Percentiles rank a stretch among this genome's conserved stretches.
These are phyloP conservation scores for Tetrax tetrax DNA, from an alignment of 2,113 vertebrate genomes.

Conservation along the genomic window DNA sequence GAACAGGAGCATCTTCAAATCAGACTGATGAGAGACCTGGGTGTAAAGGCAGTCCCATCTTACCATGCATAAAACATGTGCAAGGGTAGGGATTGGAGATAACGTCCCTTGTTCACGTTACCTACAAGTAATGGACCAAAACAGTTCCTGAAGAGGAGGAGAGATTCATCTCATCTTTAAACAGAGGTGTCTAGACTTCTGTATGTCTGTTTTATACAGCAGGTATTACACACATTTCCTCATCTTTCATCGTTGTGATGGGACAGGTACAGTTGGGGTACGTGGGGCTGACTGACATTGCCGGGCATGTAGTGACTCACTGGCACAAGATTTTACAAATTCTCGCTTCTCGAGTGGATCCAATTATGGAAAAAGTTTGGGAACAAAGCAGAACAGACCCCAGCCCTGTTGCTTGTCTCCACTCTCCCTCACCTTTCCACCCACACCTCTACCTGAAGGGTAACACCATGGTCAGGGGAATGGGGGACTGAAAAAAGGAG, in stretches of 20 bases:
- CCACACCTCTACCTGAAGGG: background rate
- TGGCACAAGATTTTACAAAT: background rate
- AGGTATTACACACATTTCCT: background rate
- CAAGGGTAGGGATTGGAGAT: background rate
- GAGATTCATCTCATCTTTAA: background rate
- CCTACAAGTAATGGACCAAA: background rate
- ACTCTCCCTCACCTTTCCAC: background rate
- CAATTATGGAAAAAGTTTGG: background rate
- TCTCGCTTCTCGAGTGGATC: background rate
- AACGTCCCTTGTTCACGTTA: accelerated
- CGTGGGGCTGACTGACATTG: background rate
- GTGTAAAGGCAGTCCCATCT: background rate
- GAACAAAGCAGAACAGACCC: background rate
- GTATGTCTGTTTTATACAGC: background rate
- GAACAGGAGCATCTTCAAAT: background rate
- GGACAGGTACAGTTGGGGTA: background rate
- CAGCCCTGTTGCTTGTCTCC: accelerated
- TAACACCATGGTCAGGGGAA: background rate
- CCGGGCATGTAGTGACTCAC: background rate
- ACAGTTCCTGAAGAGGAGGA: background rate
- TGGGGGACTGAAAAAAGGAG: background rate
- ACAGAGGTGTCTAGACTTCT: background rate
- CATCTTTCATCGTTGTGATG: background rate
- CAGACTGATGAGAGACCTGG: background rate
- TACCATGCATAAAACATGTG: background rate